phyloP scores from a whole-genome alignment of 2,797 vertebrate species.

The Gymnodraco acuticeps region DNA sequence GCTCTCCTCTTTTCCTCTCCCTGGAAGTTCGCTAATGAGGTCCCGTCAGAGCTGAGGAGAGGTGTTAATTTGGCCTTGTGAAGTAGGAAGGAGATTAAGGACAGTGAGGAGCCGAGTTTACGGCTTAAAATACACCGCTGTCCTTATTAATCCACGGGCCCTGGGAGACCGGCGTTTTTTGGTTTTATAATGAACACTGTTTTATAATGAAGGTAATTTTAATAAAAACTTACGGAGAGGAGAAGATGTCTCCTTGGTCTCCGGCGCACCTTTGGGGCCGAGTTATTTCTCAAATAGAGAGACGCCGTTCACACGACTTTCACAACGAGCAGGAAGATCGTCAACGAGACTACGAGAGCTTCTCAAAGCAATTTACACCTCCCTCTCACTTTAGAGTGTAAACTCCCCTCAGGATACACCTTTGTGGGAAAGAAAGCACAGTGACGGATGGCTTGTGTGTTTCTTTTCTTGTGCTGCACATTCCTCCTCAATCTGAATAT shows the following conservation, averaged over 20 bases:
- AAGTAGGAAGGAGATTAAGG: slow-evolving; percentile 91
- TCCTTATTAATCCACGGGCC: slow-evolving; percentile 90
- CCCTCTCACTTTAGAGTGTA: slow-evolving; percentile 68
- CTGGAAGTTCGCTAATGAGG: slow-evolving; percentile 90
- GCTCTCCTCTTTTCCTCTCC: slow-evolving; percentile 84
- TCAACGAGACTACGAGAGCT: slow-evolving; percentile 42
- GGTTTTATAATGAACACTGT: slow-evolving; percentile 89
- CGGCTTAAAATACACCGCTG: slow-evolving; percentile 91
- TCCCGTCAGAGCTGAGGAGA: slow-evolving; percentile 90
- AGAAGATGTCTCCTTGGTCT: slow-evolving; percentile 75
- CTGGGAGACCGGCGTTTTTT: slow-evolving; percentile 85
- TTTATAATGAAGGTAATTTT: slow-evolving; percentile 90
- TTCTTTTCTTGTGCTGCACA: slow-evolving; percentile 33
- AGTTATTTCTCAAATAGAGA: slow-evolving; percentile 77
- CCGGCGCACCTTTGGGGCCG: slow-evolving; percentile 78
- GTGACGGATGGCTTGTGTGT: slow-evolving; percentile 55
- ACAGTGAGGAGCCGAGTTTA: slow-evolving; percentile 90
- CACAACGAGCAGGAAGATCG: slow-evolving; percentile 43
- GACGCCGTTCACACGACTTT: slow-evolving; percentile 55
- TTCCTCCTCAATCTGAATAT: slow-evolving; percentile 66
- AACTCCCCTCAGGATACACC: slow-evolving; percentile 69
- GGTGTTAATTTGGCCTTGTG: slow-evolving; percentile 91
- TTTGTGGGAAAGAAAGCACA: slow-evolving; percentile 46
- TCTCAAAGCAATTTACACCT: slow-evolving; percentile 80
- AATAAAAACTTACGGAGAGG: slow-evolving; percentile 83